phyloP scores from a whole-genome alignment of 1,140 invertebrate genomes.

The Leucophenga varia region DNA sequence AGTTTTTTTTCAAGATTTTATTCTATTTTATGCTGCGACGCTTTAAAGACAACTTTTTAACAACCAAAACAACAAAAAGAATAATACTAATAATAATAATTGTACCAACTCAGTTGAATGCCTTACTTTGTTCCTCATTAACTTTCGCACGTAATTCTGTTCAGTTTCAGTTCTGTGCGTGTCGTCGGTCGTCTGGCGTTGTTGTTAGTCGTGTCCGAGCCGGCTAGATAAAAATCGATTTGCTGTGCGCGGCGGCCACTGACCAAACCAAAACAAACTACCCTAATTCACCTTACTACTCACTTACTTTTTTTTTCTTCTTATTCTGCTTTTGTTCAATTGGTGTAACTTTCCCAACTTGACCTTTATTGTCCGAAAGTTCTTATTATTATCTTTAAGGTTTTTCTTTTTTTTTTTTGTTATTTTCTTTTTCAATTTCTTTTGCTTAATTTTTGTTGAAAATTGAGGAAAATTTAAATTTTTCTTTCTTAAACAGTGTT shows the following conservation, averaged over 20 bases:
- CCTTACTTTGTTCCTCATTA: conserved; percentile 44
- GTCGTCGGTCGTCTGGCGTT: too few relatives aligned
- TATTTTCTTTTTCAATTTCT: conserved; percentile 25
- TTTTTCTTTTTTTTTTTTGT: conserved; percentile 27
- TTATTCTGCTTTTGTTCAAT: too few relatives aligned
- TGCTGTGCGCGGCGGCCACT: too few relatives aligned
- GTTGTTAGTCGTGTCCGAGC: too few relatives aligned
- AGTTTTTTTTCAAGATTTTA: conserved; percentile 36
- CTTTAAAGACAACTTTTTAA: conserved; percentile 24
- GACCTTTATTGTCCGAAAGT: conserved; percentile 54
- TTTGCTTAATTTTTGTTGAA: conserved; percentile 19
- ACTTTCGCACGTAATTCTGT: conserved; percentile 42
- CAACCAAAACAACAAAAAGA: too few relatives aligned
- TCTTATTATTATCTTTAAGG: conserved; percentile 43
- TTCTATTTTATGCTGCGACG: conserved; percentile 8
- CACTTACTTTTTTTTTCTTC: not conserved
- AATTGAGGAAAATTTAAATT: conserved; percentile 40
- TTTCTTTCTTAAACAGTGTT: conserved; percentile 14
- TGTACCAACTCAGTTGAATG: too few relatives aligned
- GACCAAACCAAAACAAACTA: too few relatives aligned
- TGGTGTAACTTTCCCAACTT: conserved; percentile 43
- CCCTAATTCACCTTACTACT: not conserved
- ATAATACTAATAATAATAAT: too few relatives aligned
- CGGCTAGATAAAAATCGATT: too few relatives aligned
- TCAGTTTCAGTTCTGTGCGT: too few relatives aligned